Percentiles rank a stretch among this genome's conserved stretches.
phyloP scores from a whole-genome alignment of 2,113 vertebrate genomes.

The Pterocles gutturalis region DNA sequence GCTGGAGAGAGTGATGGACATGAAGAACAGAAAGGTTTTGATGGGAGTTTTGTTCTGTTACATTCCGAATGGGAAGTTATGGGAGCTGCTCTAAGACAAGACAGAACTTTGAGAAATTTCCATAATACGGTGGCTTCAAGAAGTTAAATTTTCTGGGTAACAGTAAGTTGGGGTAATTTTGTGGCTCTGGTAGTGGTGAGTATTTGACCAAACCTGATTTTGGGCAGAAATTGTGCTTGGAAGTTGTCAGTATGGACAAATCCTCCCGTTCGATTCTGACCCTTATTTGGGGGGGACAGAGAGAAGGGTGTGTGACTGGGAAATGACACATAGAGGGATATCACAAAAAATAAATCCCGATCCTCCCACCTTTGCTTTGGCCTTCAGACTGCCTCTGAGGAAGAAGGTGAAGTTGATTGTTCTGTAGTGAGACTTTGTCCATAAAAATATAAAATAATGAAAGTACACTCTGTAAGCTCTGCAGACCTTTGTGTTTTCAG shows the following conservation, averaged over 20 bases:
- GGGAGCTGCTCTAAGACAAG: not conserved
- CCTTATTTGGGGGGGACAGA: not conserved
- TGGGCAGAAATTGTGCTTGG: not conserved
- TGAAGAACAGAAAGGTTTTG: not conserved
- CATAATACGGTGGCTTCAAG: not conserved
- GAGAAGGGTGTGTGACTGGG: not conserved
- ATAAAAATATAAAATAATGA: not conserved
- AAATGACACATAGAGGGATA: not conserved
- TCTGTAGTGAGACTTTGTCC: not conserved
- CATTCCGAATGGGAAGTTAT: not conserved
- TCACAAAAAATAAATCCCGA: not conserved
- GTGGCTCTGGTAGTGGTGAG: not conserved
- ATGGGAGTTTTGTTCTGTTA: not conserved
- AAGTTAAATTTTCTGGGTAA: not conserved
- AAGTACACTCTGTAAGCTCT: not conserved
- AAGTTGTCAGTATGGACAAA: not conserved
- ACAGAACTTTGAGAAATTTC: not conserved
- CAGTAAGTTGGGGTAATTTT: not conserved
- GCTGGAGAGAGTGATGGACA: not conserved
- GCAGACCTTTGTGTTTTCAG: not conserved
- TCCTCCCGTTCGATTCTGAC: not conserved
- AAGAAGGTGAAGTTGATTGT: fast-evolving
- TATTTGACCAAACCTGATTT: not conserved
- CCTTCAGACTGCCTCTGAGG: not conserved
- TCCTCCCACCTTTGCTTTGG: not conserved